Base-by-base conservation (phyloP, 2,888 invertebrate species). In the Xestia rhomboidea region DNA sequence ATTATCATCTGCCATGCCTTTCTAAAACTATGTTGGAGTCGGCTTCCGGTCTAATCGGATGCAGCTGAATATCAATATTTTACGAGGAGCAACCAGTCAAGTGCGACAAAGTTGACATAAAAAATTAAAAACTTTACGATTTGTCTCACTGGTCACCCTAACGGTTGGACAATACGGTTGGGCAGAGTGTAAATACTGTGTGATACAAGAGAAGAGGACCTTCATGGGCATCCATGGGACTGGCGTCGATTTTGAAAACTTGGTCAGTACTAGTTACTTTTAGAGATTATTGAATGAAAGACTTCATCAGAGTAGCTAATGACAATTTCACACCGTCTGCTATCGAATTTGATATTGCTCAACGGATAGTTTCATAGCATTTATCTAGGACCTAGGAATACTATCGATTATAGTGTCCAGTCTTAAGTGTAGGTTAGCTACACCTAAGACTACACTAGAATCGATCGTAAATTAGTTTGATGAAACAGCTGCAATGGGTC, bases 291-390 rank as follows among this genome's bases (percentile, higher is more conserved):
- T 6, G 5, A 68, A 46, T 18, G 7, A 34, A 34, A 34, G 34
- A 34, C 2, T 34, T 34, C 34, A 34, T 34, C 34, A 34, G 34
- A 34, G 34, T 4, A 34, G 72, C 34, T 62, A 72, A 72, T 79
- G 71, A 44, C 7, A 68, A 79, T 79, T 79, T 79, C 27, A 73
- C 79, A 79, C 54, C n/a, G 67, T 79, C 80, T 79, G 79, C 44
- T 34, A 46, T 66, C 10, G 41, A 49, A 71, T 3, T 71, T 60
- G n/a, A 66, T 44, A 18, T 66, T 79, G 30, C 34, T 67, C 18
- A 44, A 10, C 34, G 27, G 7, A 44, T 30, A 15, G 34, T 60
- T 44, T 46, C 10, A 34, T 21, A 30, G 27, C 11, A 41, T 51
- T 41, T 15, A 51, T 34, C 10, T 6, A 21, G 21, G 4, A n/a